A percentile compares a stretch with the other conserved stretches of the same genome.
These are phyloP conservation scores for Neofelis nebulosa DNA, from an alignment of 2,113 vertebrate species.

Conservation along the genomic window DNA sequence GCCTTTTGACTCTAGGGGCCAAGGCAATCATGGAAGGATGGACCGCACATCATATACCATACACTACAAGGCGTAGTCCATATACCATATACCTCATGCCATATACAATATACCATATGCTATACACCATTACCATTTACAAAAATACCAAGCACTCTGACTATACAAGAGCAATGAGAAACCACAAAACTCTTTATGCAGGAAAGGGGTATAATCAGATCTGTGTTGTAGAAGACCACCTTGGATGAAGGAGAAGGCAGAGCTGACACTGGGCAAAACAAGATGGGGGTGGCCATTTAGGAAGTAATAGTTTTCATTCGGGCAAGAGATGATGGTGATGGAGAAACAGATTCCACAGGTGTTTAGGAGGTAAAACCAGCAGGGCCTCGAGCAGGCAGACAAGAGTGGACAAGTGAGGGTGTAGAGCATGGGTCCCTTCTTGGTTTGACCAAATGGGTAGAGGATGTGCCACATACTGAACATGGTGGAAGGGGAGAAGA, in stretches of 20 bases:
- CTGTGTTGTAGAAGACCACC: neutral
- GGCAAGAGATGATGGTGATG: too few relatives aligned
- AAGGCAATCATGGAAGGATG: neutral
- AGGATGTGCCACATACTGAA: too few relatives aligned
- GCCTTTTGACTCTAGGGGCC: neutral
- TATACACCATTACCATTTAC: neutral
- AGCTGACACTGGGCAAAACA: neutral
- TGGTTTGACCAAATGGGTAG: too few relatives aligned
- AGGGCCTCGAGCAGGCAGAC: too few relatives aligned
- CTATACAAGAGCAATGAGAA: neutral
- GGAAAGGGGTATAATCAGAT: neutral
- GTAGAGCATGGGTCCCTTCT: too few relatives aligned
- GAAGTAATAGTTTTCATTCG: neutral
- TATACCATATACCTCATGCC: neutral
- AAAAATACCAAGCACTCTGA: too few relatives aligned
- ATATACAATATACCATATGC: neutral
- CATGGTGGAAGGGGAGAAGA: too few relatives aligned
- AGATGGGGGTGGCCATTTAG: neutral
- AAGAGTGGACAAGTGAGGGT: too few relatives aligned
- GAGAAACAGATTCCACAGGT: too few relatives aligned
- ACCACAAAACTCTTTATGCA: neutral
- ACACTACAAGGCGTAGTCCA: neutral
- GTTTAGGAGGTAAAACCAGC: too few relatives aligned
- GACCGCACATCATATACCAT: neutral
- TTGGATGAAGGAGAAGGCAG: neutral